phyloP scores from a whole-genome alignment of 2,888 invertebrate species.

The Brassicogethes aeneus region DNA sequence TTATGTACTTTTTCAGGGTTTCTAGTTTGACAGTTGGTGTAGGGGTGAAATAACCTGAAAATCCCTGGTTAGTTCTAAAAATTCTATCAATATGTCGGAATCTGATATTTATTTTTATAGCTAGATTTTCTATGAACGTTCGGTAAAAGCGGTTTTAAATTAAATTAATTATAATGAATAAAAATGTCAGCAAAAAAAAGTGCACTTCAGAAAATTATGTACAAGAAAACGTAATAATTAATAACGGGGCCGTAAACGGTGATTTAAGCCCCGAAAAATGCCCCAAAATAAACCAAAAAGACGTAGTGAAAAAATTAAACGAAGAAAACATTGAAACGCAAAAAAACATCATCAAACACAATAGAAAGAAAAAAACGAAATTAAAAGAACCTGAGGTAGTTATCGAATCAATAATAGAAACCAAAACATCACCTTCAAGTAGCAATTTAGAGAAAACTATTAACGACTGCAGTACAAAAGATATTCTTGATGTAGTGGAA shows the following conservation, averaged over 20 bases:
- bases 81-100: conserved; percentile 17
- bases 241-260: conserved; percentile 11
- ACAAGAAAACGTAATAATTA: background rate
- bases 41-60: conserved; percentile 19
- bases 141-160: no score
- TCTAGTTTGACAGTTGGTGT: no score
- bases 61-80: conserved; percentile 16
- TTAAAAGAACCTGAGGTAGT: background rate
- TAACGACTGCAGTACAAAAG: conserved; percentile 2
- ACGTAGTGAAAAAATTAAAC: conserved; percentile 18
- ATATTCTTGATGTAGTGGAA: conserved; percentile 4
- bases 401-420: background rate
- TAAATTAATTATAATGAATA: conserved; percentile 21
- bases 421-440: background rate
- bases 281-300: conserved; percentile 9
- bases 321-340: conserved; percentile 12
- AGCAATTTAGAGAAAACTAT: background rate
- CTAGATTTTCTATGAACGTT: no score
- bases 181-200: conserved; percentile 21
- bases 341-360: background rate
- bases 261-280: conserved; percentile 8
- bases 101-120: no score
- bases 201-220: conserved; percentile 19
- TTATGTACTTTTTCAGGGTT: no score
- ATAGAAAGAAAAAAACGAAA: background rate